phyloP scores from a whole-genome alignment of 2,888 invertebrate species.

The Morpho helenor region DNA sequence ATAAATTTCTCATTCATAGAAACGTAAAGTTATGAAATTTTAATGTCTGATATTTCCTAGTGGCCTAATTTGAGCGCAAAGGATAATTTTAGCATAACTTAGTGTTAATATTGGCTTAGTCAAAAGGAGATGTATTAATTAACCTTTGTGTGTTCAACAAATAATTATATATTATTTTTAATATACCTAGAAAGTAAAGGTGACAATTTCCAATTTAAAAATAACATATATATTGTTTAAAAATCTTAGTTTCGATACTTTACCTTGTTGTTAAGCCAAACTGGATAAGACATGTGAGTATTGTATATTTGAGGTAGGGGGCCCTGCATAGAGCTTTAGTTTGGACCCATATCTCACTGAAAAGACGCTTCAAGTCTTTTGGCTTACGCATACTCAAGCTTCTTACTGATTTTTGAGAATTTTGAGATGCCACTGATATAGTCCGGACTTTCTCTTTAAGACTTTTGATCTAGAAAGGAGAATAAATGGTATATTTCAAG shows the following conservation, averaged over 20 bases:
- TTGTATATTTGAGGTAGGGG: slow-evolving; percentile 86
- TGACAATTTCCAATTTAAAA: no score
- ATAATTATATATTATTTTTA: no score
- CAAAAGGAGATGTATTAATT: no score
- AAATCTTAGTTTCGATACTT: not conserved
- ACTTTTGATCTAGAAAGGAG: slow-evolving; percentile 79
- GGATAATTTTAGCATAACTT: no score
- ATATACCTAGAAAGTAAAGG: no score
- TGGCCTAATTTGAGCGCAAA: no score
- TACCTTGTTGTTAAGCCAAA: slow-evolving; percentile 90
- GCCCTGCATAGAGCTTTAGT: slow-evolving; percentile 86
- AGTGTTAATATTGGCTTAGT: no score
- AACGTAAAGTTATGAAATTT: no score
- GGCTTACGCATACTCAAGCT: slow-evolving; percentile 84
- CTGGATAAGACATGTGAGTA: slow-evolving; percentile 88
- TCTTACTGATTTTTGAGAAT: slow-evolving; percentile 82
- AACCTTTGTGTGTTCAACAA: no score
- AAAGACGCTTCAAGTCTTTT: slow-evolving; percentile 84
- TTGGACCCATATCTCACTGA: slow-evolving; percentile 85
- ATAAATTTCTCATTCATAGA: no score
- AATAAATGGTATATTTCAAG: not conserved
- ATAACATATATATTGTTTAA: no score
- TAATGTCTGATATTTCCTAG: no score
- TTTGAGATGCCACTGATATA: slow-evolving; percentile 81
- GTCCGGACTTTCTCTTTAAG: slow-evolving; percentile 83